phyloP scores from a whole-genome alignment of 2,797 vertebrate genomes.

The Sebastolobus alascanus region DNA sequence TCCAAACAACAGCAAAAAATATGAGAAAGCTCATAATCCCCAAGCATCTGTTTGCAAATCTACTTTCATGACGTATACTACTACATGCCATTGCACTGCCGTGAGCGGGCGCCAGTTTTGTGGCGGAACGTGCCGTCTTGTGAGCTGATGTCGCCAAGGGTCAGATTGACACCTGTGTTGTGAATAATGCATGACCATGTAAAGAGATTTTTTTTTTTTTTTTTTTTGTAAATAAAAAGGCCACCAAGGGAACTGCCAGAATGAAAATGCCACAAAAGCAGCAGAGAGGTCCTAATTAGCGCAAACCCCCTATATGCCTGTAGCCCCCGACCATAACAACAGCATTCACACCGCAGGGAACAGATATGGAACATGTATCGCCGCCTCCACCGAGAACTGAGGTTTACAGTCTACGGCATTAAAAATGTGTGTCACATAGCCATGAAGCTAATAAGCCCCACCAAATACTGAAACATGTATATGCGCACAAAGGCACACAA shows the following conservation, averaged over 20 bases:
- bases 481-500: constrained; percentile 32
- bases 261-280: constrained; percentile 75
- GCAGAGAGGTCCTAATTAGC: constrained; percentile 79
- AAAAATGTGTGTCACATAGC: constrained; percentile 54
- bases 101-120: constrained; percentile 24
- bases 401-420: constrained; percentile 45
- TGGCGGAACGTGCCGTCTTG: constrained; percentile 18
- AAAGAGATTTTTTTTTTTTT: constrained; percentile 42
- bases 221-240: constrained; percentile 40
- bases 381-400: constrained; percentile 25
- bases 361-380: constrained; percentile 54
- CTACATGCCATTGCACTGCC: constrained; percentile 11
- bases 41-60: constrained; percentile 51
- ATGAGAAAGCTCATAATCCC: constrained; percentile 40
- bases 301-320: constrained; percentile 47
- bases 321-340: constrained; percentile 49
- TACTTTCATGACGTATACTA: constrained; percentile 6
- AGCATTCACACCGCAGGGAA: constrained; percentile 47
- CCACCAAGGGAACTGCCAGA: constrained; percentile 55
- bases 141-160: constrained; percentile 50
- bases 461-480: constrained; percentile 36
- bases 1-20: constrained; percentile 45
- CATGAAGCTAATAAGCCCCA: constrained; percentile 51
- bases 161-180: constrained; percentile 75
- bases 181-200: constrained; percentile 80